Percentiles rank a stretch among this genome's conserved stretches.
Conservation (phyloP, 2,113 vertebrate species). For the Corvus moneduloides region DNA sequence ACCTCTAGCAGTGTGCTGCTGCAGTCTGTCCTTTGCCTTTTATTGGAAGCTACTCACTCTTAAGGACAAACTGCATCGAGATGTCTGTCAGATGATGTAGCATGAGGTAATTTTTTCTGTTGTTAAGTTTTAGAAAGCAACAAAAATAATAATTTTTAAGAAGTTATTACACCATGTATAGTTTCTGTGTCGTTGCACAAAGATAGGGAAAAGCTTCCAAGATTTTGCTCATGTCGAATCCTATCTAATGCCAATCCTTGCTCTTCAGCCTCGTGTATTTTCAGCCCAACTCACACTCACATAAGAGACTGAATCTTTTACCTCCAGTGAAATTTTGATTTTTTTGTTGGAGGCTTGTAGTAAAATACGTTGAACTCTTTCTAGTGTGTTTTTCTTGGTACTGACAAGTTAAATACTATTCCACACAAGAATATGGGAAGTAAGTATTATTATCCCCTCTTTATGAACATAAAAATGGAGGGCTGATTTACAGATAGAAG, state of each 20-base stretch:
- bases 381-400: neutral
- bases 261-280: neutral
- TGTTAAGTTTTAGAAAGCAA: neutral
- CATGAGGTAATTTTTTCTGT: fast-evolving
- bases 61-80: neutral
- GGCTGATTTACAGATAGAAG: neutral
- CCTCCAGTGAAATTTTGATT: neutral
- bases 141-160: neutral
- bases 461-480: neutral
- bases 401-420: neutral
- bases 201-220: neutral
- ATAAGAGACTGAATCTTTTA: neutral
- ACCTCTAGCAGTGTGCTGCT: neutral
- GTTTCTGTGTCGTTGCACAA: neutral
- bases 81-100: neutral
- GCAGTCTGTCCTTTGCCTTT: neutral
- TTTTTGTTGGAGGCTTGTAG: neutral
- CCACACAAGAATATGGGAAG: neutral
- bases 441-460: neutral
- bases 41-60: neutral
- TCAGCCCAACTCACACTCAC: neutral
- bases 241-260: neutral
- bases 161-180: neutral
- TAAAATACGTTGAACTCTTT: neutral
- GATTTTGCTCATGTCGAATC: fast-evolving